These are phyloP conservation scores for Calosoma granatense DNA, from an alignment of 1,140 invertebrate species.

Conservation along the genomic window DNA sequence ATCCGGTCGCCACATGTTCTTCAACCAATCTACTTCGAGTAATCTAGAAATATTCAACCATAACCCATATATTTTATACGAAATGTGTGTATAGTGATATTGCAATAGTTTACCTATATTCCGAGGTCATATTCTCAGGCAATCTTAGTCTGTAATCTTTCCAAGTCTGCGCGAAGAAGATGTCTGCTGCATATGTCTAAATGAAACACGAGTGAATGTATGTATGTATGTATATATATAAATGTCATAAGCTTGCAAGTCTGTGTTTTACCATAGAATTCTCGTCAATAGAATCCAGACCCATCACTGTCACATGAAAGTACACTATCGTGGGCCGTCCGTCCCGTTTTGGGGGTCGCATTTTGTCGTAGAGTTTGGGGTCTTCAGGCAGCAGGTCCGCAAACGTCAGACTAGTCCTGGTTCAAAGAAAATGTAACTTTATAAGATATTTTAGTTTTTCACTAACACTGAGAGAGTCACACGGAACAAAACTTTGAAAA, in stretches of 20 bases:
- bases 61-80: neutral
- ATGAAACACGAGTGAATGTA: too few species aligned
- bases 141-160: conserved; percentile 77
- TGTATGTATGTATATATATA: conserved; percentile 2
- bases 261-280: conserved; percentile 71
- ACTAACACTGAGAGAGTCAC: neutral
- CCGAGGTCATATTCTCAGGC: conserved; percentile 84
- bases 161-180: conserved; percentile 88
- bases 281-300: conserved; percentile 84
- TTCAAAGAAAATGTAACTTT: conserved; percentile 14
- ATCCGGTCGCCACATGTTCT: conserved; percentile 85
- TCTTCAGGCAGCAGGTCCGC: conserved; percentile 77
- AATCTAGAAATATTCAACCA: conserved; percentile 40
- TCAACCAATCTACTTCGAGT: conserved; percentile 77
- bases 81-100: neutral
- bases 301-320: conserved; percentile 90
- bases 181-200: conserved; percentile 80
- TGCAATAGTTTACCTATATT: conserved; percentile 53
- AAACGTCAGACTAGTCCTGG: conserved; percentile 63
- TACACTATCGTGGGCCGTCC: conserved; percentile 76
- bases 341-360: conserved; percentile 79
- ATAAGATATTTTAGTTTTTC: neutral
- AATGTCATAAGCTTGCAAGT: neutral
- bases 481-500: neutral
- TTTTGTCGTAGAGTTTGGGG: conserved; percentile 78